Conservation (phyloP, 2,888 invertebrate genomes). For the Tenthredo mesomela region DNA sequence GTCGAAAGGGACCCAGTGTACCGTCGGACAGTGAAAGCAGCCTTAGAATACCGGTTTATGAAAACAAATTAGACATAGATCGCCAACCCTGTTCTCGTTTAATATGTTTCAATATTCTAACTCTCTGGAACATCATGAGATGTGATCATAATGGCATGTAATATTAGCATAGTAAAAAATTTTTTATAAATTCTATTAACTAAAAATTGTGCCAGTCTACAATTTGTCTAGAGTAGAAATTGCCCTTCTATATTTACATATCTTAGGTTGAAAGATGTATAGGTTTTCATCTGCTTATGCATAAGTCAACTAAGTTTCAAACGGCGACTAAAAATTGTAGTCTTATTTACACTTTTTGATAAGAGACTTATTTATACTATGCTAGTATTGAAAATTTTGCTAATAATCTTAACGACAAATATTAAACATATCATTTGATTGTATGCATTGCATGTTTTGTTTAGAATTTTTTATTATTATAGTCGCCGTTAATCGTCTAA, state of each 20-base stretch:
- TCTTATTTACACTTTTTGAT: background rate
- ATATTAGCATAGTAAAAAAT: background rate
- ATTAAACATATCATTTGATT: constrained; percentile 42
- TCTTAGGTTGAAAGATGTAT: constrained; percentile 30
- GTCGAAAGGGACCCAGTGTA: constrained; percentile 41
- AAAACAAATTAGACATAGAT: constrained; percentile 39
- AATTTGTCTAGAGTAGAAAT: background rate
- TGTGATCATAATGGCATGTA: background rate
- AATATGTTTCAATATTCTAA: constrained; percentile 15
- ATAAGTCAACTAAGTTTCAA: background rate
- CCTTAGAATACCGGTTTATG: constrained; percentile 44
- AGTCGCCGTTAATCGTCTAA: background rate
- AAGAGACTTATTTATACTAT: constrained; percentile 3
- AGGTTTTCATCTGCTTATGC: constrained; percentile 6
- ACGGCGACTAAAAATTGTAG: constrained; percentile 4
- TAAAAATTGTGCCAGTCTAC: constrained; percentile 38
- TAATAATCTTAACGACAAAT: constrained; percentile 35
- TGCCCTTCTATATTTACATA: constrained; percentile 22
- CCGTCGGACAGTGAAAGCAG: constrained; percentile 41
- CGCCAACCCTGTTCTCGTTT: constrained; percentile 37
- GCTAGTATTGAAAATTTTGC: background rate
- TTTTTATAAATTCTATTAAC: constrained; percentile 14
- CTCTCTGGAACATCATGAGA: background rate
- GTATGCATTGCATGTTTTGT: background rate
- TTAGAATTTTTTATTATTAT: constrained; percentile 8